Base-by-base conservation (phyloP, 2,888 invertebrate species). In the Eupithecia subfuscata region DNA sequence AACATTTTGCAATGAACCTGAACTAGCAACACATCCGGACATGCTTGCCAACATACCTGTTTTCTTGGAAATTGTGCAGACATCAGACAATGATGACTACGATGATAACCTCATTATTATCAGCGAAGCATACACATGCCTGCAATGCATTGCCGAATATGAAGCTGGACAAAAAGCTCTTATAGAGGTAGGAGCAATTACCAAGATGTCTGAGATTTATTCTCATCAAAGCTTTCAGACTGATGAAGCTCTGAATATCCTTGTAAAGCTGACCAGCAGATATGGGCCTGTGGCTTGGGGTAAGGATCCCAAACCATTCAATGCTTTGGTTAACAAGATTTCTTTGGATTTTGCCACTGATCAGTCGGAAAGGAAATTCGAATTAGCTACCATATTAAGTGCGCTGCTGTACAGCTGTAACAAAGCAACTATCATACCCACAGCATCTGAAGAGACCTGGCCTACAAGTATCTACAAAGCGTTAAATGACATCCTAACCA, bases 331-430 rank as follows among this genome's bases (percentile, higher is more conserved):
- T 64, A 97, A 97, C 85, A 97, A 98, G 91, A 97, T 98, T 79
- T 96, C 98, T 0, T 91, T 98, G 69, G 98, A 98, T 87, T 98
- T 98, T 95, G 97, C 98, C 85, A 97, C 97, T 0, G 98, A 98
- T 90, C 97, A 98, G 81, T 97, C 97, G 1, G 98, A 98, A 83
- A 95, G 97, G 77, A 99, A 99, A 91, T 99, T 98, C 93, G 98
- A 98, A 88, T 89, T 98, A 71, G 98, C 98, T 84, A 95, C 96
- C n/a, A 96, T 97, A 80, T 91, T 98, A 64, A 96, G 97, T 84
- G 96, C 97, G 3, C 93, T 98, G 40, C 87, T 98, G 45, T 96
- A 96, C 81, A 97, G 97, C 80, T 97, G 97, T 83, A 96, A 97
- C 48, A 96, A 96, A 84, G 95, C 96, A 75, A 94, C 96, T 6